Evolutionary conservation across 2,113 vertebrate species (phyloP).

Genomic region (Sula dactylatra): DNA sequence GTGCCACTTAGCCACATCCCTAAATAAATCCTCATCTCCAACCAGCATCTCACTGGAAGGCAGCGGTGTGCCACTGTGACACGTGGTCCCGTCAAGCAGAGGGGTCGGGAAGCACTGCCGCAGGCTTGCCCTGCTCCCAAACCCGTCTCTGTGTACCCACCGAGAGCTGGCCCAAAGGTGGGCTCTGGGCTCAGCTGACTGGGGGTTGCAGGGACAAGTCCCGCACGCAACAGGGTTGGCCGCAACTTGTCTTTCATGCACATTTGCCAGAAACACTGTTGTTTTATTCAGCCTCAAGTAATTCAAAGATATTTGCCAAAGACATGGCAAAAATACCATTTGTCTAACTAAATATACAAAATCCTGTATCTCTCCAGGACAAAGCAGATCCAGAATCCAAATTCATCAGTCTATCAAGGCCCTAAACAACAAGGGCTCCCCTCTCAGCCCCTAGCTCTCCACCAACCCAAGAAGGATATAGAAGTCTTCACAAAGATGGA

Average conservation of each 20-base stretch:
- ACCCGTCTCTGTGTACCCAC: not conserved
- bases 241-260: not conserved
- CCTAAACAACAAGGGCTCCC: not conserved
- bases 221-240: accelerated
- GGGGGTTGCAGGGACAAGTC: accelerated
- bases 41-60: not conserved
- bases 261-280: not conserved
- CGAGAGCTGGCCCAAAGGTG: not conserved
- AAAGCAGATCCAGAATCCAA: not conserved
- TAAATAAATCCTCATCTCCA: not conserved
- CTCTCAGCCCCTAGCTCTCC: not conserved
- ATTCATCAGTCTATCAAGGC: not conserved
- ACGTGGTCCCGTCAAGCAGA: accelerated
- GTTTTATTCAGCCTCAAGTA: not conserved
- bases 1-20: not conserved
- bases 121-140: not conserved
- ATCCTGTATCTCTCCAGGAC: not conserved
- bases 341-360: not conserved
- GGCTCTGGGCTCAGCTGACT: not conserved
- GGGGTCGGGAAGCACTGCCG: accelerated
- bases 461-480: not conserved
- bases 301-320: not conserved
- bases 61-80: accelerated
- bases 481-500: not conserved
- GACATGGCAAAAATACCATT: not conserved